These are phyloP conservation scores for Oenanthe oenanthe DNA, from an alignment of 2,113 vertebrate genomes.

Conservation along the genomic window DNA sequence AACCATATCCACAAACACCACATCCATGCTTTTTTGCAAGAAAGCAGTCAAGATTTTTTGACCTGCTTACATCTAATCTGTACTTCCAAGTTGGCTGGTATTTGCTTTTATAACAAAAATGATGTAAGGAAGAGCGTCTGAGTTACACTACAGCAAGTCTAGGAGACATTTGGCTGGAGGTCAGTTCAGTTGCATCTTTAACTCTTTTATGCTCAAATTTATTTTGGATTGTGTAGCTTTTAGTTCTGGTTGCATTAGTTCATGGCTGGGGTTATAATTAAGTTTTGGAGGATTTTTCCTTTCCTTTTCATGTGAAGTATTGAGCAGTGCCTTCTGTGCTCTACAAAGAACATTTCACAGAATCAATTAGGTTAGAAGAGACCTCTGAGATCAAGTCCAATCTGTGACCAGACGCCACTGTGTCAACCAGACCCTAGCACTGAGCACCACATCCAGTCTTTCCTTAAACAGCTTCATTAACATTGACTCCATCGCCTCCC, in stretches of 20 bases:
- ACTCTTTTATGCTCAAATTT: background rate
- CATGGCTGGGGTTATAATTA: background rate
- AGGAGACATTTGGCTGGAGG: background rate
- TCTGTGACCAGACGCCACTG: fast-evolving
- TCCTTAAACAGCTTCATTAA: background rate
- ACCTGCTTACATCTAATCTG: background rate
- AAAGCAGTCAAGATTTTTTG: background rate
- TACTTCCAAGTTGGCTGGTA: background rate
- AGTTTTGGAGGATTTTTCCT: background rate
- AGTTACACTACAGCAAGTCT: background rate
- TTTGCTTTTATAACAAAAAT: background rate
- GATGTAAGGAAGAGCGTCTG: background rate
- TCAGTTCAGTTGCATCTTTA: background rate
- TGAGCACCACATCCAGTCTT: fast-evolving
- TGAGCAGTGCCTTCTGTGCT: background rate
- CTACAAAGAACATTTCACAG: background rate
- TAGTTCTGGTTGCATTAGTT: background rate
- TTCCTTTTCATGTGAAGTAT: background rate
- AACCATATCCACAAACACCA: background rate
- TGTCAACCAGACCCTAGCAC: background rate
- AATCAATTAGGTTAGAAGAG: background rate
- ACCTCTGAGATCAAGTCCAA: background rate
- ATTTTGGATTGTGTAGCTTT: background rate
- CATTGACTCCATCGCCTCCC: background rate
- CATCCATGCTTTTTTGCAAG: background rate